Base-by-base conservation (phyloP, 2,113 vertebrate genomes). In the Sinocyclocheilus rhinocerous region DNA sequence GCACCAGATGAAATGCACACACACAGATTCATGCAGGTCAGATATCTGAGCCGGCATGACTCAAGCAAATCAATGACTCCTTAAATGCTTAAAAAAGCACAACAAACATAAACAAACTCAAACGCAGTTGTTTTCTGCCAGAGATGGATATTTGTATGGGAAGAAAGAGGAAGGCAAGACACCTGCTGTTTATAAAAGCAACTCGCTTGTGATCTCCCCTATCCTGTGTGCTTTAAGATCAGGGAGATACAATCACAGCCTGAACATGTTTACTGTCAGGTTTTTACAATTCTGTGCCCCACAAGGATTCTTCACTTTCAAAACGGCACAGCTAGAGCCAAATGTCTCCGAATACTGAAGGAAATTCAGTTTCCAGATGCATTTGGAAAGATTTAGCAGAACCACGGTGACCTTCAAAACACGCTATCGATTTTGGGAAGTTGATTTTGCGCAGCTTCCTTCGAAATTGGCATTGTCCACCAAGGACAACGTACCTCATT, bases 171-270 rank as follows among this genome's bases (percentile, higher is more conserved):
- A n/a, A 24, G 63, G 4, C 48, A 12, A 75, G 33, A 80, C 57
- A 80, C 85, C 77, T 76, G 55, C 70, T 36, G 78, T 75, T 82
- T 82, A 45, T 65, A 75, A 81, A 82, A 76, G 42, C 57, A 52
- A 63, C 42, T 33, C 20, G 42, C 16, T 55, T 86, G 15, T 86
- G 50, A 86, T 86, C 65, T 50, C 24, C 52, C 8, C 1, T 6
- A n/a, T 48, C 36, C 67, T 73, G 84, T 29, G 12, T 11, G 20
- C 26, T 86, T 65, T 33, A 45, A 76, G 39, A 81, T 81, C 67
- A 65, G 15, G 36, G 57, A 81, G 78, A 76, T 26, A 26, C 52
- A 61, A 33, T 61, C 85, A 72, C 22, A 70, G 76, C n/a, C 12
- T 12, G 59, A 78, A 77, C 42, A 36, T 85, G 61, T 78, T 85